phyloP scores from a whole-genome alignment of 1,140 invertebrate species.

The Bombus superbus region DNA sequence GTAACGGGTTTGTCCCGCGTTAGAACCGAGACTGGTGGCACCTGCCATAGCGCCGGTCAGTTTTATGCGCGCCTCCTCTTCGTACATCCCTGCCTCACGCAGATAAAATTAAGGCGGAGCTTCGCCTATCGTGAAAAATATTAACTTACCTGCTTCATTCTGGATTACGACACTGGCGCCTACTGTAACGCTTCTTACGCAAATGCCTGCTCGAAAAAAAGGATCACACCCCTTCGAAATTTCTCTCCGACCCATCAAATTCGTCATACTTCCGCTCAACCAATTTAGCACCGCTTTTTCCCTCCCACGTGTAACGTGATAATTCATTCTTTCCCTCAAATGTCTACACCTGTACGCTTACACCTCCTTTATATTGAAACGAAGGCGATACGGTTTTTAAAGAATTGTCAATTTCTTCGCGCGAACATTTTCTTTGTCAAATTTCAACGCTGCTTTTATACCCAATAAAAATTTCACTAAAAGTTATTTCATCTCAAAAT shows the following conservation, averaged over 20 bases:
- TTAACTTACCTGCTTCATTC: conserved; percentile 29
- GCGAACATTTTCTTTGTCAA: not conserved
- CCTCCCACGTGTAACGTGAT: not conserved
- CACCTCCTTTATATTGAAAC: not conserved
- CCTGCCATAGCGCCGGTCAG: conserved; percentile 66
- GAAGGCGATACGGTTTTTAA: not conserved
- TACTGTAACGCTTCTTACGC: not conserved
- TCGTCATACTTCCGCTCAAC: not conserved
- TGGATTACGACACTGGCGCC: not conserved
- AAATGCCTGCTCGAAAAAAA: not conserved
- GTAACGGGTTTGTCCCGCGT: conserved; percentile 60
- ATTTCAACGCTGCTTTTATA: not conserved
- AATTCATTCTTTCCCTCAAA: not conserved
- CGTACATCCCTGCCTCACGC: conserved; percentile 58
- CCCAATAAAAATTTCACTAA: not conserved
- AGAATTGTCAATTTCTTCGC: not conserved
- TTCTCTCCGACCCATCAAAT: not conserved
- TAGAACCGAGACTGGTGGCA: conserved; percentile 61
- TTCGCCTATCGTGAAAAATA: conserved; percentile 26
- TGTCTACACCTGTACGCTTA: not conserved
- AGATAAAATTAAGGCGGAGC: conserved; percentile 63
- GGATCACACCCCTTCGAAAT: not conserved
- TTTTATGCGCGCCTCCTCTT: conserved; percentile 67
- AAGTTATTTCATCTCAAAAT: not conserved
- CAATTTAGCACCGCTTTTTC: not conserved